Evolutionary conservation across 2,888 invertebrate species (phyloP), one percentile per base, ranked within the genome.

Genomic region (Phania funesta): DNA sequence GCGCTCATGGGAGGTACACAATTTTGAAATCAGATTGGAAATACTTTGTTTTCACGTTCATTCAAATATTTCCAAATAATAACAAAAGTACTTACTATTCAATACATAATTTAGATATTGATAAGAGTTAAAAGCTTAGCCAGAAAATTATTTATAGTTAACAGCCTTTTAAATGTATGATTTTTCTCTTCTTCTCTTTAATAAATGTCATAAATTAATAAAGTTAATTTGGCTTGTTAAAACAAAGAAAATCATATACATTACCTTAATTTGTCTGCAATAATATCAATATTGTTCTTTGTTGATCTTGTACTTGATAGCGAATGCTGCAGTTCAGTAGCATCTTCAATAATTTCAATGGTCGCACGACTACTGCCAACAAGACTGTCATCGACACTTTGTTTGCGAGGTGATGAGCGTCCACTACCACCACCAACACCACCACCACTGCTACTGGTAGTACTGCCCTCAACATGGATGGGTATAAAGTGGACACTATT

Each of bases 401-500:
- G 87, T 54, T 85, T 84, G 52, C 86, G 85, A 20, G 87, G 87
- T 41, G 80, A 77, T 50, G 86, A 85, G 79, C 87, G 86, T 20
- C 86, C 87, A 81, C 86, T 75, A 46, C 77, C 60, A n/a, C 44
- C 48, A 20, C 54, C 56, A 24, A 54, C 24, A 16, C 77, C 65
- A 24, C 65, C 68, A 3, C 64, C 9, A 6, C 60, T 46, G 6
- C 3, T 58, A 29, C 18, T 75, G 24, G 11, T 48, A 22, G 18
- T 68, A 16, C 24, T 70, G 13, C 87, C 86, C 80, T 90, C 90
- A 26, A 90, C 85, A 58, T 88, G 88, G 22, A 90, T 90, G 74
- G 90, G 90, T 86, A 90, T 87, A 60, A 90, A 90, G 85, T 90
- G 90, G 75, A 88, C 88, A 86, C 88, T 90, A 50, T 89, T 89